Conservation (phyloP, 2,113 vertebrate species). For the Calidris pygmaea region DNA sequence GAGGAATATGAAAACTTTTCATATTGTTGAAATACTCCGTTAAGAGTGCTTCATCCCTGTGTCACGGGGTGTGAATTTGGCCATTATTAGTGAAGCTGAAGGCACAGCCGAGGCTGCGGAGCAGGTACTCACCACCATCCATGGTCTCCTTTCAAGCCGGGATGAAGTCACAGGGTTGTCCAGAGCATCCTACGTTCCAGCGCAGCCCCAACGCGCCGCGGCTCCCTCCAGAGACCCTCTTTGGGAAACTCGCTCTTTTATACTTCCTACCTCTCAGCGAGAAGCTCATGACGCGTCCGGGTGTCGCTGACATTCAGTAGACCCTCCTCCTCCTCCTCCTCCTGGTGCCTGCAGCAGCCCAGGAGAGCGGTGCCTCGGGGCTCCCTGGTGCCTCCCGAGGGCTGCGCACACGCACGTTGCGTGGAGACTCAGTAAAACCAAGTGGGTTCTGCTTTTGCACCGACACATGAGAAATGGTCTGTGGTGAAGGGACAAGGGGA, state of each 20-base stretch:
- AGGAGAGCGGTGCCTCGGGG: fast-evolving
- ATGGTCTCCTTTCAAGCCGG: not conserved
- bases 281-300: not conserved
- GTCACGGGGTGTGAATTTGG: not conserved
- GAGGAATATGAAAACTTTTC: not conserved
- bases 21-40: not conserved
- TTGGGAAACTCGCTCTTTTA: constrained; percentile 25
- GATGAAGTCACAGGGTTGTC: not conserved
- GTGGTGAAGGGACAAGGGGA: not conserved
- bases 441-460: not conserved
- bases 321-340: not conserved
- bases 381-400: not conserved
- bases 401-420: not conserved
- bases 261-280: not conserved
- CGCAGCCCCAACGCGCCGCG: not conserved
- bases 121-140: constrained; percentile 60
- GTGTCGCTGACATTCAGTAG: not conserved
- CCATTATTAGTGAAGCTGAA: not conserved
- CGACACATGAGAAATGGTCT: not conserved
- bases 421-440: fast-evolving
- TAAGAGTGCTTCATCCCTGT: not conserved
- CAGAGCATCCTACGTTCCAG: not conserved
- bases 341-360: not conserved
- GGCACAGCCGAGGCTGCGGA: not conserved
- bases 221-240: not conserved